Conservation (phyloP, 2,113 vertebrate genomes). For the Phylloscopus whistleri region DNA sequence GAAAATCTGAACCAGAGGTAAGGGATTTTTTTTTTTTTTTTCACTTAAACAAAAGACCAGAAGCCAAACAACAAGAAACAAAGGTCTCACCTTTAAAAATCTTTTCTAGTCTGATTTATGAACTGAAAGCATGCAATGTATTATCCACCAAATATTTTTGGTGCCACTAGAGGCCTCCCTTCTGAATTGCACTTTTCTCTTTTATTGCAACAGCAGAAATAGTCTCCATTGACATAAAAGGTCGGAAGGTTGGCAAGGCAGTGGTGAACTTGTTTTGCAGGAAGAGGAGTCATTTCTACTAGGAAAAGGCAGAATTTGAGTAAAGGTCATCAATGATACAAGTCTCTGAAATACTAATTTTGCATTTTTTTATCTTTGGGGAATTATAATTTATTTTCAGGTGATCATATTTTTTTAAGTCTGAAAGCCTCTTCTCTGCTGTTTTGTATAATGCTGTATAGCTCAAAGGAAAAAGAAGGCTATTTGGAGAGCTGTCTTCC, state of each 20-base stretch:
- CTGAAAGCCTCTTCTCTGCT: background rate
- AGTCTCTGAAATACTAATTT: background rate
- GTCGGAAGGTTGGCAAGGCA: background rate
- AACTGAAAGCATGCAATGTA: background rate
- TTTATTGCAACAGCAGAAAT: background rate
- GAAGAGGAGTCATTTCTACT: fast-evolving
- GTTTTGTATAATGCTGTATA: background rate
- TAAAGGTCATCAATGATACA: background rate
- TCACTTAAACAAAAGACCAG: background rate
- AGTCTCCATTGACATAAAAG: background rate
- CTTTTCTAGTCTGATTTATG: background rate
- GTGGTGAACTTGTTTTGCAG: background rate
- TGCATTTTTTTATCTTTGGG: background rate
- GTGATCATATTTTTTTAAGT: background rate
- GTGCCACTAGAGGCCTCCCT: conserved; percentile 12
- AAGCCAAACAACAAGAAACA: background rate
- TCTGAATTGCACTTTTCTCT: background rate
- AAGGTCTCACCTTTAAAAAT: background rate
- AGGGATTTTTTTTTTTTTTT: background rate
- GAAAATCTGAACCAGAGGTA: conserved; percentile 78
- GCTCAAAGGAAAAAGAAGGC: background rate
- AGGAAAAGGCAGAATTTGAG: background rate
- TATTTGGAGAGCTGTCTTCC: background rate
- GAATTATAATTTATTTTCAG: background rate
- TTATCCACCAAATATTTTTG: background rate